Conservation (phyloP, 2,113 vertebrate species). For the Sialia sialis region DNA sequence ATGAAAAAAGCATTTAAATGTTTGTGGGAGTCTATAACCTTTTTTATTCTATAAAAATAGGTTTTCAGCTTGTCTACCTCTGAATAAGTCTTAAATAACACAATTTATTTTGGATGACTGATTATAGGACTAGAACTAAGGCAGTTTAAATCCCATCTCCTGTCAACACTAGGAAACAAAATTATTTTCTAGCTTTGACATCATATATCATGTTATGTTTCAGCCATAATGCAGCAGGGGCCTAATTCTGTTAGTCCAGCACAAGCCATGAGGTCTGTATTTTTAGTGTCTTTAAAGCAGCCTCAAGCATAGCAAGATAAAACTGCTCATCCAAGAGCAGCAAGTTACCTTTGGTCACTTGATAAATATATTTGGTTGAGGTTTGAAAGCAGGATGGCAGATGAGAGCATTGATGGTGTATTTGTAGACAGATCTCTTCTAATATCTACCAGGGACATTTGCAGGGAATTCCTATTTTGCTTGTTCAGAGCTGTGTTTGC, state of each 20-base stretch:
- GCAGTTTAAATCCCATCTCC: slow-evolving; percentile 15
- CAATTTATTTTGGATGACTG: slow-evolving; percentile 17
- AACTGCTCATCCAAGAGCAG: not conserved
- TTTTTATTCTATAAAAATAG: slow-evolving; percentile 17
- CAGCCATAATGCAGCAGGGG: not conserved
- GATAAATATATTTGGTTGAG: not conserved
- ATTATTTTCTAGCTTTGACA: not conserved
- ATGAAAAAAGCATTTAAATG: not conserved
- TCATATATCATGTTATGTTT: not conserved
- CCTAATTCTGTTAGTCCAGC: not conserved
- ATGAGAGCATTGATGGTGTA: not conserved
- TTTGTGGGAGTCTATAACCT: not conserved
- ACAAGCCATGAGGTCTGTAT: rapidly evolving
- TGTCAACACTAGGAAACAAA: slow-evolving; percentile 5
- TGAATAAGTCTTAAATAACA: slow-evolving; percentile 38
- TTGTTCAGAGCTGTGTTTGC: not conserved
- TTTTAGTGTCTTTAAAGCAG: not conserved
- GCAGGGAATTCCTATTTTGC: not conserved
- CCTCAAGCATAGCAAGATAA: not conserved
- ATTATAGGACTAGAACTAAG: not conserved
- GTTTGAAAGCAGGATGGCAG: not conserved
- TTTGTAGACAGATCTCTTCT: not conserved
- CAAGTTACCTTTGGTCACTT: not conserved
- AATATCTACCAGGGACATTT: rapidly evolving
- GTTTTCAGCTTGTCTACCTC: not conserved